Evolutionary conservation across 2,888 invertebrate species (phyloP), one percentile per base, ranked within the genome.

Genomic region (Nomada flava): DNA sequence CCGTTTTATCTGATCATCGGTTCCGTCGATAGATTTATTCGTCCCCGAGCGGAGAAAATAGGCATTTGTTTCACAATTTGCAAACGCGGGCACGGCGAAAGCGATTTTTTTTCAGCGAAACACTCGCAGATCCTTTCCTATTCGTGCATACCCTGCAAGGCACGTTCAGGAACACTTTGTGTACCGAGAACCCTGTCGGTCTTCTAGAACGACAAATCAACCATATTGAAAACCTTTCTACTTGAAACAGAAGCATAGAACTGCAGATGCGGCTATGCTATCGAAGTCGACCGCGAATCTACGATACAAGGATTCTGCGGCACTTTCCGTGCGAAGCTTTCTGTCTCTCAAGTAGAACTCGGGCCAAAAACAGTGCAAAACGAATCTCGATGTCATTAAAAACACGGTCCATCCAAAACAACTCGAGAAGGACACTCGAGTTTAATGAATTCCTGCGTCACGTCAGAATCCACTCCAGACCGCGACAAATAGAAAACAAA

Each of bases 1-100:
- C 18, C 20, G 72, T n/a, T 57, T 72, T 80, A 80, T 80, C 79
- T 63, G 79, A 79, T 72, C 57, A 44, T 62, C 59, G 77, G 52
- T 69, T 1, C 13, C 50, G 59, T 18, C 72, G 42, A 59, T 59
- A 26, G 76, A 76, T 76, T 60, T 72, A 64, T 72, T 72, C 62
- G 29, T 62, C 62, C 67, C 36, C 60, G 47, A 60, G 60, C 47
- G 68, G 68, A 42, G 78, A 78, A 75, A 78, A 78, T 75, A 52
- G 47, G 42, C 75, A 42, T 42, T 62, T 47, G 55, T 68, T 57
- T 57, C 60, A 44, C 65, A 60, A 67, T 73, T 50, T 62, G 44
- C 29, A 47, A 65, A 73, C 70, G 47, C 63, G 29, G 36, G n/a
- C 29, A 29, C 50, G 36, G 67, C 59, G 80, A 57, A 52, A 78